Percentiles rank a stretch among this genome's conserved stretches.
These are phyloP conservation scores for Serrognathus titanus DNA, from an alignment of 2,888 invertebrate genomes.

Conservation along the genomic window DNA sequence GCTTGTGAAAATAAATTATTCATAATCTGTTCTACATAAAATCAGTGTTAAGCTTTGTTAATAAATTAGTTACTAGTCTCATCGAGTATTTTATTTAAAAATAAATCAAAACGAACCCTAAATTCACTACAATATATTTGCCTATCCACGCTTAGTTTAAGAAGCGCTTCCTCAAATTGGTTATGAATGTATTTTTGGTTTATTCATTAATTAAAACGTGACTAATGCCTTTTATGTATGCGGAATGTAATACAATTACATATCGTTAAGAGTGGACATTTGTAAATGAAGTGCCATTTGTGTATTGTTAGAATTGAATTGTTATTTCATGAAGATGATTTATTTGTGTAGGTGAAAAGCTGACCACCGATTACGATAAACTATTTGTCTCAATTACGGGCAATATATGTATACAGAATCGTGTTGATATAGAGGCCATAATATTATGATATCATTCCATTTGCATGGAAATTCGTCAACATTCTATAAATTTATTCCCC, in stretches of 20 bases:
- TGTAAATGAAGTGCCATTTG: background rate
- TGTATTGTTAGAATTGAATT: background rate
- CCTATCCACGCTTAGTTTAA: too few species aligned
- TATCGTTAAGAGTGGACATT: background rate
- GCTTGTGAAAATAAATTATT: too few species aligned
- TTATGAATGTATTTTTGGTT: too few species aligned
- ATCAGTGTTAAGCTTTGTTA: too few species aligned
- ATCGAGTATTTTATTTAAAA: too few species aligned
- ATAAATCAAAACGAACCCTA: too few species aligned
- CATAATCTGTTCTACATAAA: too few species aligned
- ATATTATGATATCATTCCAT: slow-evolving; percentile 36
- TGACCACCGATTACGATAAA: slow-evolving; percentile 22
- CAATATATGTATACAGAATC: slow-evolving; percentile 27
- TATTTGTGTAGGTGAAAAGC: slow-evolving; percentile 19
- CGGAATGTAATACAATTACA: background rate
- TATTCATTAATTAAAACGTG: too few species aligned
- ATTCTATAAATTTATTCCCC: slow-evolving; percentile 39
- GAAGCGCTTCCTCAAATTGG: too few species aligned
- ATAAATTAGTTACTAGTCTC: too few species aligned
- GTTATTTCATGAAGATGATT: slow-evolving; percentile 15
- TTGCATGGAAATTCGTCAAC: slow-evolving; percentile 42
- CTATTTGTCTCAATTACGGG: slow-evolving; percentile 29
- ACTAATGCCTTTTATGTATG: too few species aligned
- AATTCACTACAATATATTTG: too few species aligned
- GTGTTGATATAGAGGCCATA: slow-evolving; percentile 26